Evolutionary conservation across 2,797 vertebrate species (phyloP).

Genomic region (Clarias platycephalus): DNA sequence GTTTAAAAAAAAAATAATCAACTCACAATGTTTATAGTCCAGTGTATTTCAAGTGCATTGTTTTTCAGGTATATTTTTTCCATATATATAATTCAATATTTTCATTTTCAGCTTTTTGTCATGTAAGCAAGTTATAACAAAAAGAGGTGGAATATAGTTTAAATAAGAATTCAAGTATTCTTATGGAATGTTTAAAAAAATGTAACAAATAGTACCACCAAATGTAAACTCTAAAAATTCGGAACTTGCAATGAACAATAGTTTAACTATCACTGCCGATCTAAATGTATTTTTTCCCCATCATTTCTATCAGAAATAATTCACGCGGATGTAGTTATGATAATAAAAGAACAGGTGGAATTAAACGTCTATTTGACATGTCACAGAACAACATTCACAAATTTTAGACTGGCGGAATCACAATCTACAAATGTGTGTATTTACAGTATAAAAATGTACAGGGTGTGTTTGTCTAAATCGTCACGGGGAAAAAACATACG

Average conservation of each 20-base stretch:
- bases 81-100: slow-evolving; percentile 72
- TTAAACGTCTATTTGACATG: slow-evolving; percentile 87
- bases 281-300: slow-evolving; percentile 75
- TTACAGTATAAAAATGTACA: slow-evolving; percentile 93
- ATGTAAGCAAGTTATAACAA: slow-evolving; percentile 87
- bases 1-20: slow-evolving; percentile 74
- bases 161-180: slow-evolving; percentile 99
- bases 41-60: slow-evolving; percentile 99
- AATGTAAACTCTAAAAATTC: slow-evolving; percentile 94
- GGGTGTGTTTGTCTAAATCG: slow-evolving; percentile 63
- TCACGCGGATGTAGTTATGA: slow-evolving; percentile 77
- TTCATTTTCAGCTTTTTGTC: slow-evolving; percentile 83
- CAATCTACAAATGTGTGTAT: slow-evolving; percentile 85
- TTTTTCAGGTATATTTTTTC: slow-evolving; percentile 96
- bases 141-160: slow-evolving; percentile 80
- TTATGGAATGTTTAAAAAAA: slow-evolving; percentile 93
- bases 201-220: slow-evolving; percentile 90
- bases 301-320: slow-evolving; percentile 76
- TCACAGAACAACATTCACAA: slow-evolving; percentile 99
- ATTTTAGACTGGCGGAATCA: slow-evolving; percentile 92
- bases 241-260: slow-evolving; percentile 86
- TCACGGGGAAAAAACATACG: slow-evolving; percentile 53
- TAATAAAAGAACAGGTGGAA: slow-evolving; percentile 71
- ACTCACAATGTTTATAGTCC: slow-evolving; percentile 98
- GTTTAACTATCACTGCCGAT: slow-evolving; percentile 83